These are phyloP conservation scores for Alsophila aescularia DNA, from an alignment of 2,888 invertebrate species.

Conservation along the genomic window DNA sequence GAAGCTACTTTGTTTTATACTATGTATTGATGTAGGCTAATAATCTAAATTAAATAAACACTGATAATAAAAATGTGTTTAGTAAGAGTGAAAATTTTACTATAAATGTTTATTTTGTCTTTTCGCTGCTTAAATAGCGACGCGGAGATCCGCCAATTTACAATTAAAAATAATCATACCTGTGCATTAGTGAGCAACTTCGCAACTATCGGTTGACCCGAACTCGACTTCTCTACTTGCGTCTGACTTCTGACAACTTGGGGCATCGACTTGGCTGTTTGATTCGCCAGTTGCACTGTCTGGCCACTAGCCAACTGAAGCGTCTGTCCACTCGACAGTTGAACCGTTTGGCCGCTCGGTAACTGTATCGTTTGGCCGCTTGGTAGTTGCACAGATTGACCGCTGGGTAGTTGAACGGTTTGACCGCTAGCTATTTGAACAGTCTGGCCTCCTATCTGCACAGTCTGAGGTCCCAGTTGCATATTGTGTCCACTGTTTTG, in stretches of 20 bases:
- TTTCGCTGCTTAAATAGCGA: too few species aligned
- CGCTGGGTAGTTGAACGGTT: constrained; percentile 59
- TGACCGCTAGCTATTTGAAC: constrained; percentile 69
- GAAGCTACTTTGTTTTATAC: too few species aligned
- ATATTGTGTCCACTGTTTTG: constrained; percentile 43
- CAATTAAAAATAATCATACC: constrained; percentile 55
- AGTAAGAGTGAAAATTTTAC: too few species aligned
- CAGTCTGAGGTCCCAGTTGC: constrained; percentile 49
- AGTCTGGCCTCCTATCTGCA: constrained; percentile 69
- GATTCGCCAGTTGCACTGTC: constrained; percentile 70
- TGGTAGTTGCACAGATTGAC: constrained; percentile 68
- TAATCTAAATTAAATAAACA: too few species aligned
- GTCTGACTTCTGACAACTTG: constrained; percentile 70
- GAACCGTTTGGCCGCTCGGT: constrained; percentile 67
- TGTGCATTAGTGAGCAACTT: constrained; percentile 90
- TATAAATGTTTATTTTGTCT: too few species aligned
- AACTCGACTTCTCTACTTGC: constrained; percentile 60
- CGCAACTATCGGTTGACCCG: constrained; percentile 86
- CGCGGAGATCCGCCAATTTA: background rate
- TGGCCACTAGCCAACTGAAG: constrained; percentile 68
- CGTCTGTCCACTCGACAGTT: constrained; percentile 67
- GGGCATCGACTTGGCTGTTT: constrained; percentile 59
- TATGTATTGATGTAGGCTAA: too few species aligned
- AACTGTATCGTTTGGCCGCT: constrained; percentile 78
- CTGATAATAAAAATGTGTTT: too few species aligned